A percentile compares a stretch with the other conserved stretches of the same genome.
Conservation (phyloP, 2,888 invertebrate genomes). For the Ametastegia equiseti region DNA sequence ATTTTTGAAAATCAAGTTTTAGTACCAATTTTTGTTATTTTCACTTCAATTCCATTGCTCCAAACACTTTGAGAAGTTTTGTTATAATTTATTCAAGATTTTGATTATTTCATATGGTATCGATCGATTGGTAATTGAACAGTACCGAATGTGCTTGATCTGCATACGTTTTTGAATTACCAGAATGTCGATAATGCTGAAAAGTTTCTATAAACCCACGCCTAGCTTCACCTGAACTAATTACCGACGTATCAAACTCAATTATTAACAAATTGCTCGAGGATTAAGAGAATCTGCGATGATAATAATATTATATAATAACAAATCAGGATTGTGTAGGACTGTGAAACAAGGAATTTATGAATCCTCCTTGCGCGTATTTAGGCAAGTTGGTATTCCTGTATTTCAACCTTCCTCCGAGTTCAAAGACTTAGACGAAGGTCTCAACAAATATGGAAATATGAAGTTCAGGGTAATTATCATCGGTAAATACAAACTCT, state of each 20-base stretch:
- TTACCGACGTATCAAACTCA: no score
- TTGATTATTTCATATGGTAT: no score
- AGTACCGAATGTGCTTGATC: no score
- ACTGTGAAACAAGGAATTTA: neutral
- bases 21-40: no score
- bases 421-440: neutral
- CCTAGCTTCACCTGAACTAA: no score
- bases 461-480: neutral
- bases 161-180: no score
- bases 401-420: neutral
- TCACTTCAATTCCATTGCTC: no score
- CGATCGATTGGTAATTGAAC: no score
- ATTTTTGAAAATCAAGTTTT: no score
- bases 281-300: neutral
- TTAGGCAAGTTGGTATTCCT: neutral
- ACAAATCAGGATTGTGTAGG: neutral
- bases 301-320: neutral
- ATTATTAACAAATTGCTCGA: neutral
- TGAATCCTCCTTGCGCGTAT: neutral
- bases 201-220: neutral
- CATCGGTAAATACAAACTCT: neutral
- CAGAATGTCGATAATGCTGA: no score
- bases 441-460: neutral
- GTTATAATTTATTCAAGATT: no score
- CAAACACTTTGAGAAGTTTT: no score